Conservation (phyloP, 2,888 invertebrate genomes). For the Gastracanthus pulcherrimus region DNA sequence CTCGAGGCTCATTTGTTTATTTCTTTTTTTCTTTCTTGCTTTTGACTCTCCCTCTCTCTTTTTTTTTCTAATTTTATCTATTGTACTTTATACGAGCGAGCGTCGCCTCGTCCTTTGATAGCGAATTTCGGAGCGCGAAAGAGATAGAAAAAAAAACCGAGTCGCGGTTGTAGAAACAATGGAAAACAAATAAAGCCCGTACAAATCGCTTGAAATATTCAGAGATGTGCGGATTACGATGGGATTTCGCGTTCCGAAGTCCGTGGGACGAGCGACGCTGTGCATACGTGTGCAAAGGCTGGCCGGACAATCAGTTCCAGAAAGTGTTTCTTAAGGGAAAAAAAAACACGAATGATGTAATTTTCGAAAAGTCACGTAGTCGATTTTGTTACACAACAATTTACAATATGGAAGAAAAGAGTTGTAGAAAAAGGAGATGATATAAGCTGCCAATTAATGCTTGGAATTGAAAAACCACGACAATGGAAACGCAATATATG, state of each 20-base stretch:
- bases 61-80: not conserved
- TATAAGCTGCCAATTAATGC: constrained; percentile 11
- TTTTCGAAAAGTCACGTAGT: not conserved
- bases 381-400: not conserved
- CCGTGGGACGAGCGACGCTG: not conserved
- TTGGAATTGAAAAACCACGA: not conserved
- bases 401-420: not conserved
- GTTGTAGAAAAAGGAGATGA: not conserved
- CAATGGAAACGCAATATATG: not conserved
- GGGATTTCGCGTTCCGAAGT: constrained; percentile 32
- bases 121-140: constrained; percentile 37
- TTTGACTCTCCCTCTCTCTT: not conserved
- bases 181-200: not conserved
- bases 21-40: constrained; percentile 22
- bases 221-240: not conserved
- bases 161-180: too few relatives aligned
- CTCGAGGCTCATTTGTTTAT: constrained; percentile 29
- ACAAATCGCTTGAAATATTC: not conserved
- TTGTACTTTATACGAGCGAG: not conserved
- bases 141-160: not conserved
- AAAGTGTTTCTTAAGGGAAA: not conserved
- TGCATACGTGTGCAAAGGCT: constrained; percentile 39
- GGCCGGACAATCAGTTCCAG: constrained; percentile 14
- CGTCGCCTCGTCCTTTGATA: not conserved
- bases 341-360: not conserved